Conservation (phyloP, 2,888 invertebrate species). For the Rotaria macrura region DNA sequence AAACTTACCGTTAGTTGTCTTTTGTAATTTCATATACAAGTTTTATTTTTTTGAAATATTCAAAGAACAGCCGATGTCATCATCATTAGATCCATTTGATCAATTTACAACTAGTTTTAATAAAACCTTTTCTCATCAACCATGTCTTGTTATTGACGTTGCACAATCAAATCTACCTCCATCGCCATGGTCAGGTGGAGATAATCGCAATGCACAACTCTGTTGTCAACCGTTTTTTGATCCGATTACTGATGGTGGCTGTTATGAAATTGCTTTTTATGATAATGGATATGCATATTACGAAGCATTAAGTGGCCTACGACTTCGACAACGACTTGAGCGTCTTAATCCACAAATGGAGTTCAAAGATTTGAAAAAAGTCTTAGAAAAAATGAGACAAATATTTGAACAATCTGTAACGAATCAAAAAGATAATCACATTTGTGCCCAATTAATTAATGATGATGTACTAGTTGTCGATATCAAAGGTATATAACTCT, state of each 20-base stretch:
- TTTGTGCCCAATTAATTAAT: not conserved
- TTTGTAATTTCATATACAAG: not conserved
- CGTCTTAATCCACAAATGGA: not conserved
- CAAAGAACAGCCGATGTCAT: not conserved
- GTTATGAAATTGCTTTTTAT: conserved; percentile 1
- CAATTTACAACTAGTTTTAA: not conserved
- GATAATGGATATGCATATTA: conserved; percentile 7
- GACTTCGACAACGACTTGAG: not conserved
- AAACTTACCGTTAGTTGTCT: not conserved
- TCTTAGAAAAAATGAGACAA: not conserved
- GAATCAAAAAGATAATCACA: not conserved
- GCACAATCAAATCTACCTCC: not conserved
- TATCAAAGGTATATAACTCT: not conserved
- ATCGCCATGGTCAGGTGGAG: not conserved
- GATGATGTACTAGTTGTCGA: not conserved
- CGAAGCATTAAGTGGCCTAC: not conserved
- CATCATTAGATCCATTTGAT: not conserved
- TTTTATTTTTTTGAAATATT: not conserved
- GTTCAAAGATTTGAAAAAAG: not conserved
- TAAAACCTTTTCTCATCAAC: not conserved
- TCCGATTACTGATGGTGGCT: not conserved
- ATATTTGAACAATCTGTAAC: not conserved
- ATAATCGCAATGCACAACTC: not conserved
- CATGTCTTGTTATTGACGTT: not conserved
- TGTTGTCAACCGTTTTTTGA: not conserved